phyloP scores from a whole-genome alignment of 2,797 vertebrate species.

The Karalla daura region DNA sequence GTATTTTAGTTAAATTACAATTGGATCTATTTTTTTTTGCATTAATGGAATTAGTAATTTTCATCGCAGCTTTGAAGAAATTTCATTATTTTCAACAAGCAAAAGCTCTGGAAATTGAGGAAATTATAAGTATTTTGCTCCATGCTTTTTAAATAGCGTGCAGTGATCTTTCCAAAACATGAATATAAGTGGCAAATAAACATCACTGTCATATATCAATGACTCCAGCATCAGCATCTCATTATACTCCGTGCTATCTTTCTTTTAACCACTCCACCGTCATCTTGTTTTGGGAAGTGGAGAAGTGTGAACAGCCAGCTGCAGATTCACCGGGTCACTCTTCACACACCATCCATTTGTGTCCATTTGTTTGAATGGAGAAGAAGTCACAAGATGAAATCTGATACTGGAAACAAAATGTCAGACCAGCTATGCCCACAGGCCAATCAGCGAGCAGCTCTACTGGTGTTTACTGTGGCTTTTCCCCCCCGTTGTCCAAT shows the following conservation, averaged over 20 bases:
- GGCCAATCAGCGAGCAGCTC: constrained; percentile 65
- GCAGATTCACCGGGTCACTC: too few species aligned
- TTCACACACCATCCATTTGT: too few species aligned
- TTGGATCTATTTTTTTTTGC: background rate
- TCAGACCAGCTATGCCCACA: constrained; percentile 57
- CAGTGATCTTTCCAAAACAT: background rate
- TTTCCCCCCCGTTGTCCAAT: constrained; percentile 59
- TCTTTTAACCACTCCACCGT: background rate
- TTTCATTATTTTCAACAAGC: background rate
- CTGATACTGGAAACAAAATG: constrained; percentile 80
- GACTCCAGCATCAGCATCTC: background rate
- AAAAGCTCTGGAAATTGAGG: background rate
- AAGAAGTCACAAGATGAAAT: constrained; percentile 76
- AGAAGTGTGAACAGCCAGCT: background rate
- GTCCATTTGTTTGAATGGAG: constrained; percentile 18
- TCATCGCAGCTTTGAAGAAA: background rate
- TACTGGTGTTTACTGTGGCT: constrained; percentile 55
- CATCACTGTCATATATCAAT: background rate
- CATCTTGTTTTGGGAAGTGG: background rate
- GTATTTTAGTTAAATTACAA: too few species aligned
- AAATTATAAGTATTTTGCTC: background rate
- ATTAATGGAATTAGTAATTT: background rate
- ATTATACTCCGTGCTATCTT: background rate
- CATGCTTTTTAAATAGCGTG: background rate
- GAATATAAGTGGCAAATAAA: background rate